Evolutionary conservation across 2,113 vertebrate genomes (phyloP), one percentile per base, ranked within the genome.

Genomic region (Rhodinocichla rosea): DNA sequence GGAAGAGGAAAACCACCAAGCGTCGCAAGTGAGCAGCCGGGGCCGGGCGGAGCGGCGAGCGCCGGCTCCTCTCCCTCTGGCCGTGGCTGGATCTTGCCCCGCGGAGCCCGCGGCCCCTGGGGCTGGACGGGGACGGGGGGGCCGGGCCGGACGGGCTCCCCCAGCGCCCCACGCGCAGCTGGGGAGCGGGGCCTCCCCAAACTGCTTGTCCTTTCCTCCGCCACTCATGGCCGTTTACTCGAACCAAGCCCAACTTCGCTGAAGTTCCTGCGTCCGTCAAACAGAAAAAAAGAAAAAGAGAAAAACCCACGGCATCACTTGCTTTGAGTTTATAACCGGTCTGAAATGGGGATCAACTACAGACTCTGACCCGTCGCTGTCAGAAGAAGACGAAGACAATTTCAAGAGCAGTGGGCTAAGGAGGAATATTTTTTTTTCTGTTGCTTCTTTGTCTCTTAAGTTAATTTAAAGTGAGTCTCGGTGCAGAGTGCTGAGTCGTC

Each of bases 1-100:
- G 99, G 97, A 99, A 99, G 99, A 99, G 99, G 98, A 99, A 99
- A 99, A 98, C 98, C 23, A 98, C 98, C 89, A 99, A 99, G 97
- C 98, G 99, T 92, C 99, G 99, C 98, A 99, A 99, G 98, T 99
- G 98, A 99, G 83, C 81, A 6, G 55, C 53, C 27, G 35, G 89
- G 81, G 80, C 89, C 55, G 52, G 87, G 80, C 42, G 89, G 93
- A 83, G 90, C 20, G 63, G 74, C 55, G 83, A 87, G 83, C 68
- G 19, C 26, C 27, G 83, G 88, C 92, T 85, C 74, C 93, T 95
- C 89, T 84, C 65, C 83, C 94, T 96, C 85, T 55, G 89, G 79
- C 94, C 88, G 49, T 35, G 80, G 86, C 93, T 74, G 94, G 79
- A 79, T 87, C 42, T 49, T 70, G 67, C 74, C 53, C 80, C 14